Evolutionary conservation across 2,797 vertebrate genomes (phyloP).

Genomic region (Anolis apletophallus): DNA sequence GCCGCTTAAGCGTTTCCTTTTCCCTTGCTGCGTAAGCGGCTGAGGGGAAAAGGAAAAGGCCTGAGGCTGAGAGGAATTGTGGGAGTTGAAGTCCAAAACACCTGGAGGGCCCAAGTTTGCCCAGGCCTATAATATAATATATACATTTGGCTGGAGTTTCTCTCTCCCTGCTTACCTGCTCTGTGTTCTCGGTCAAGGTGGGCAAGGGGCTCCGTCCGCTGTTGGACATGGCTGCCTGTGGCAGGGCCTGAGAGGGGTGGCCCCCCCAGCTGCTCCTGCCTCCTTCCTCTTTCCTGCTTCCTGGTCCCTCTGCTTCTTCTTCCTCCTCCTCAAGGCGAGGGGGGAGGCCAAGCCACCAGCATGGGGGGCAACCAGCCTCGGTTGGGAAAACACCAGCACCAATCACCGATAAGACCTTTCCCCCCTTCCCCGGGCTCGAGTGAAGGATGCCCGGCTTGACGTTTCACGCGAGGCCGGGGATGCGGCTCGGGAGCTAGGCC

Average conservation of each 20-base stretch:
- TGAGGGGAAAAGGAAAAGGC: too few relatives aligned
- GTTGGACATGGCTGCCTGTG: slow-evolving; percentile 77
- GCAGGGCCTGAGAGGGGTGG: slow-evolving; percentile 64
- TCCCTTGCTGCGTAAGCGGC: too few relatives aligned
- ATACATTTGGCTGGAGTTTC: too few relatives aligned
- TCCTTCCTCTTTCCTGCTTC: neutral
- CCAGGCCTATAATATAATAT: too few relatives aligned
- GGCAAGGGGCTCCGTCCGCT: slow-evolving; percentile 79
- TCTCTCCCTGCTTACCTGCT: slow-evolving; percentile 70
- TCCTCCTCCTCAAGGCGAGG: slow-evolving; percentile 69
- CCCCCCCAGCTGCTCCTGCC: slow-evolving; percentile 15
- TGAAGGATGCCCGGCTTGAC: slow-evolving; percentile 63
- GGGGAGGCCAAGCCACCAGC: slow-evolving; percentile 65
- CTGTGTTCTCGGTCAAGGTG: slow-evolving; percentile 79
- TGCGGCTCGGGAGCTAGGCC: slow-evolving; percentile 72
- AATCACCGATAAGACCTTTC: slow-evolving; percentile 41
- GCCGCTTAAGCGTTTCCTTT: too few relatives aligned
- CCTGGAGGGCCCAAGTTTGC: too few relatives aligned
- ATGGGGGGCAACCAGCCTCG: slow-evolving; percentile 65
- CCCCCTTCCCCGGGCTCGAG: slow-evolving; percentile 58
- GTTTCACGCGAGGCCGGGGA: slow-evolving; percentile 73
- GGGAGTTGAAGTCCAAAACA: too few relatives aligned
- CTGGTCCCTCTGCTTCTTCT: slow-evolving; percentile 35
- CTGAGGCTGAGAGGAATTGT: too few relatives aligned
- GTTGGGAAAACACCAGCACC: neutral